Percentiles rank a stretch among this genome's conserved stretches.
These are phyloP conservation scores for Azemiops feae DNA, from an alignment of 2,113 vertebrate genomes.

Conservation along the genomic window DNA sequence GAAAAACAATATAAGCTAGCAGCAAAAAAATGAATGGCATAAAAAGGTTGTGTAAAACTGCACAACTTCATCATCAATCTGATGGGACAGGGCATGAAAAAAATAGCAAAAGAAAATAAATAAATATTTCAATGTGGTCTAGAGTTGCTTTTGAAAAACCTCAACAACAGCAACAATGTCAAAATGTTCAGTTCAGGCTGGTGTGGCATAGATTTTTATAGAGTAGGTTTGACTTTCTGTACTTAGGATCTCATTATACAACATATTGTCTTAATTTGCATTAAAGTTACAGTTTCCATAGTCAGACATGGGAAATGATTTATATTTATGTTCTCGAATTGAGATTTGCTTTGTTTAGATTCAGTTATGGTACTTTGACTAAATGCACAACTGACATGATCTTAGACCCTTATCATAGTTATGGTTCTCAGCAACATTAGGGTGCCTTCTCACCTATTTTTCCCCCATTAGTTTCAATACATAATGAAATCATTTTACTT, in stretches of 20 bases:
- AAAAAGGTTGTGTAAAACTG: not conserved
- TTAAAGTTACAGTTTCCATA: constrained; percentile 38
- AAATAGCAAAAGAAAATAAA: not conserved
- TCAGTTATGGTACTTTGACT: constrained; percentile 16
- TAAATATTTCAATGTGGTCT: constrained; percentile 16
- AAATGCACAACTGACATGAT: not conserved
- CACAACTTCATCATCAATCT: constrained; percentile 16
- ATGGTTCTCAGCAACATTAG: not conserved
- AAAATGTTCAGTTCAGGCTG: constrained; percentile 20
- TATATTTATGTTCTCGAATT: constrained; percentile 33
- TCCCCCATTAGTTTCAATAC: not conserved
- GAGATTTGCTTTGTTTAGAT: constrained; percentile 48
- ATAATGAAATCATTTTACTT: not conserved
- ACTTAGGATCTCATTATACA: constrained; percentile 33
- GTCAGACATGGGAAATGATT: constrained; percentile 40
- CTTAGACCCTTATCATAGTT: not conserved
- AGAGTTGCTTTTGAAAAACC: constrained; percentile 20
- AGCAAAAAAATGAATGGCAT: not conserved
- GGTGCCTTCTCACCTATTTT: not conserved
- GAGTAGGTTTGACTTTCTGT: constrained; percentile 21
- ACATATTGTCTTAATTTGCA: constrained; percentile 41
- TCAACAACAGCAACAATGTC: not conserved
- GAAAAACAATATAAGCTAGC: not conserved
- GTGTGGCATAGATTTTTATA: not conserved
- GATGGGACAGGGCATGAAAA: constrained; percentile 3